A percentile compares a stretch with the other conserved stretches of the same genome.
These are phyloP conservation scores for Tachina grossa DNA, from an alignment of 2,888 invertebrate genomes.

Conservation along the genomic window DNA sequence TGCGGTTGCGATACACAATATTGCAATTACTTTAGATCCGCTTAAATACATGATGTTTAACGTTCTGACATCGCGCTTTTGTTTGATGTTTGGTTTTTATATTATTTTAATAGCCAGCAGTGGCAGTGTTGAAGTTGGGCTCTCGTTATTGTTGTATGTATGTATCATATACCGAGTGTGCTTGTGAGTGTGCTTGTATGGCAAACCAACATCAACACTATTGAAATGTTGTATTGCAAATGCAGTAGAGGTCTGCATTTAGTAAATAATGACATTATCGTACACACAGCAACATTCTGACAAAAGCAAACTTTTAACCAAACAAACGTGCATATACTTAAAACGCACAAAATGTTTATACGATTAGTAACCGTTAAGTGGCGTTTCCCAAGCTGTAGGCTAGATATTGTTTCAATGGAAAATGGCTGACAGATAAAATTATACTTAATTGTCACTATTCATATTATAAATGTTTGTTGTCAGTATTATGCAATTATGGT, in stretches of 20 bases:
- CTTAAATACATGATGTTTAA: slow-evolving; percentile 59
- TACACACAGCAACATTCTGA: slow-evolving; percentile 5
- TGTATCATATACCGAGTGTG: too few species aligned
- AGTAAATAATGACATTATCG: slow-evolving; percentile 28
- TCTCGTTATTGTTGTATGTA: slow-evolving; percentile 2
- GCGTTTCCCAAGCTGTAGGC: slow-evolving; percentile 37
- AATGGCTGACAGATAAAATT: slow-evolving; percentile 62
- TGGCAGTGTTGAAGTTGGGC: neutral
- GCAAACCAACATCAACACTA: neutral
- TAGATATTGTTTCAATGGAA: slow-evolving; percentile 52
- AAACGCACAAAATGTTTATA: slow-evolving; percentile 11
- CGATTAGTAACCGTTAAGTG: slow-evolving; percentile 41
- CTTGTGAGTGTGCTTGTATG: slow-evolving; percentile 21
- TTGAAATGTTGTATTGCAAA: slow-evolving; percentile 19
- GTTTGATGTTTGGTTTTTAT: slow-evolving; percentile 57
- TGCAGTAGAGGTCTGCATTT: neutral
- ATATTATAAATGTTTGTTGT: slow-evolving; percentile 48
- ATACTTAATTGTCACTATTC: slow-evolving; percentile 63
- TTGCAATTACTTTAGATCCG: slow-evolving; percentile 58
- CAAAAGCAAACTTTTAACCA: neutral
- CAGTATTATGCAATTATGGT: slow-evolving; percentile 63
- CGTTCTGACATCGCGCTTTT: slow-evolving; percentile 32
- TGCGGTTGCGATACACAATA: slow-evolving; percentile 48
- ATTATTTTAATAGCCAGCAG: slow-evolving; percentile 36
- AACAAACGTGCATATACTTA: neutral